Conservation (phyloP, 2,888 invertebrate genomes). For the Temnothorax rugatulus region DNA sequence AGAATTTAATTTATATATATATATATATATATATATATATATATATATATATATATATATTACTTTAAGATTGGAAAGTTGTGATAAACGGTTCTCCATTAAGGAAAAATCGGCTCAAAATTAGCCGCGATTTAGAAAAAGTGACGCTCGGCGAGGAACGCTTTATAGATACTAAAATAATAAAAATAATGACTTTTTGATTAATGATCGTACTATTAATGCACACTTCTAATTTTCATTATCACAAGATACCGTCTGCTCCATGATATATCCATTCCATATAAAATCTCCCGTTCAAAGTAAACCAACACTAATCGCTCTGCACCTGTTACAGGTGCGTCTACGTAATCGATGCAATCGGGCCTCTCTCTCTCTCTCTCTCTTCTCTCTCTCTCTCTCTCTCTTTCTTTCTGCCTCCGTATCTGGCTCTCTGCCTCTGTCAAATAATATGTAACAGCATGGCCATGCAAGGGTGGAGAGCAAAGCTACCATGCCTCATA, state of each 20-base stretch:
- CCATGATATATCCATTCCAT: not conserved
- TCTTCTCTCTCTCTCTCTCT: conserved; percentile 7
- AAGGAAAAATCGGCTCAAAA: not conserved
- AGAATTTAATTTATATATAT: not conserved
- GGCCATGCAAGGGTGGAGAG: conserved; percentile 54
- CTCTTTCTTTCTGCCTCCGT: conserved; percentile 2
- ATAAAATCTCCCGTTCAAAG: not conserved
- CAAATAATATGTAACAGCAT: conserved; percentile 57
- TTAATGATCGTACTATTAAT: conserved; percentile 16
- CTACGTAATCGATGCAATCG: conserved; percentile 46
- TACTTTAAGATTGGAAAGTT: not conserved
- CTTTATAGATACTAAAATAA: conserved; percentile 19
- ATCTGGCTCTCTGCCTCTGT: conserved; percentile 12
- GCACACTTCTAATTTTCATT: conserved; percentile 19
- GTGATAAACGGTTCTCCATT: not conserved
- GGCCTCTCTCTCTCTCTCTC: conserved; percentile 24
- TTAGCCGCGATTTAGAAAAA: not conserved
- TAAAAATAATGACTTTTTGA: conserved; percentile 11
- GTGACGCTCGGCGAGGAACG: not conserved
- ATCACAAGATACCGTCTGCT: conserved; percentile 11
- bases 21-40: no score
- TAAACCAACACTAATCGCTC: not conserved
- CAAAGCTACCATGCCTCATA: conserved; percentile 60
- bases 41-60: not conserved
- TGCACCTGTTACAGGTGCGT: conserved; percentile 16